These are phyloP conservation scores for Apamea anceps DNA, from an alignment of 2,888 invertebrate species.

Conservation along the genomic window DNA sequence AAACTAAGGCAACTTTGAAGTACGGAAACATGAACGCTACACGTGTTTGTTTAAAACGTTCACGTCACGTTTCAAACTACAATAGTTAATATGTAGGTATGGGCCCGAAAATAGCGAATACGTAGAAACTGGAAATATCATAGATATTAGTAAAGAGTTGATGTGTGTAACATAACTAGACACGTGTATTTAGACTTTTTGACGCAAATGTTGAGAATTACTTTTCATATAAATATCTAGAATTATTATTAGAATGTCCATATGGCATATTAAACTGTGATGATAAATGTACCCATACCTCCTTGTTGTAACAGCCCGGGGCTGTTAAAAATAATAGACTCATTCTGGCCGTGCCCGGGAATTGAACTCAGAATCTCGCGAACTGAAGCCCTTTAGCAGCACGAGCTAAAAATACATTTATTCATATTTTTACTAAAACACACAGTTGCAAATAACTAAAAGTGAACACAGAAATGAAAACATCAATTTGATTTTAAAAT, in stretches of 20 bases:
- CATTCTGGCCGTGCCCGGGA: neutral
- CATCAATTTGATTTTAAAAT: neutral
- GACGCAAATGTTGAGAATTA: neutral
- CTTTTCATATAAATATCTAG: neutral
- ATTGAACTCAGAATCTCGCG: neutral
- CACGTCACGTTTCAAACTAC: neutral
- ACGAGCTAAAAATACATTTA: neutral
- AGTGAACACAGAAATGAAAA: neutral
- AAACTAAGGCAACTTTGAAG: constrained; percentile 9
- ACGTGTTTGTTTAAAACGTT: constrained; percentile 25
- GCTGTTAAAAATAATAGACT: neutral
- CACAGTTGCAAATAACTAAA: neutral
- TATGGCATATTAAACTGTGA: neutral
- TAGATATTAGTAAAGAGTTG: neutral
- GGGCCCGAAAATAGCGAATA: neutral
- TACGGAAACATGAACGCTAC: constrained; percentile 1
- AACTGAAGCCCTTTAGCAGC: neutral
- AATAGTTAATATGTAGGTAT: neutral
- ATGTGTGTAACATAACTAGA: neutral
- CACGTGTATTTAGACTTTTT: neutral
- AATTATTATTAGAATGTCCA: neutral
- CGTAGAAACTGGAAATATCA: neutral
- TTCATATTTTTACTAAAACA: neutral
- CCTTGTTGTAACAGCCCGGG: neutral
- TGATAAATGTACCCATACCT: neutral